These are phyloP conservation scores for Misgurnus anguillicaudatus DNA, from an alignment of 2,113 vertebrate genomes.

Conservation along the genomic window DNA sequence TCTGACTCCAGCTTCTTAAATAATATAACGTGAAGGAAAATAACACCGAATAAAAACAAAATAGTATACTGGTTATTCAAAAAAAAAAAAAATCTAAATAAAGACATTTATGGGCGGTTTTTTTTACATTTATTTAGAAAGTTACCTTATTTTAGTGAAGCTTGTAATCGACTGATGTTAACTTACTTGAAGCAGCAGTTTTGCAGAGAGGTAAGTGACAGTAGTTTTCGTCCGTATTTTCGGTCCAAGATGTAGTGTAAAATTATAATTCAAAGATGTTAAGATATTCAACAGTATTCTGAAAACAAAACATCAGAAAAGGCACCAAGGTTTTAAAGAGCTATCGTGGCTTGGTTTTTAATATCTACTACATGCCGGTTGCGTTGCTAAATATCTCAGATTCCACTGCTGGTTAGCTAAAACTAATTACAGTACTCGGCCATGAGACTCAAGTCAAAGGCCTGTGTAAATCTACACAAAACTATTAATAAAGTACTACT, in stretches of 20 bases:
- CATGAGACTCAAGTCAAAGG: background rate
- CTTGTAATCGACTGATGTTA: background rate
- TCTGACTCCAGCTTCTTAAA: no score
- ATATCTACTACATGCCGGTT: background rate
- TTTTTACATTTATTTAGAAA: background rate
- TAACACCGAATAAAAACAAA: background rate
- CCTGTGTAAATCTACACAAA: background rate
- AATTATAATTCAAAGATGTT: background rate
- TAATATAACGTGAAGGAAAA: background rate
- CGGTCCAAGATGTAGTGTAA: background rate
- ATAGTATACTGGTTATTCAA: background rate
- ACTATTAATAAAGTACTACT: background rate
- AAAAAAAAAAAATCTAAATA: background rate
- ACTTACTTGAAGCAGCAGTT: constrained; percentile 1
- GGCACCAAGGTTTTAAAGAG: background rate
- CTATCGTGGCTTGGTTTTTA: background rate
- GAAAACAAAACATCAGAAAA: background rate
- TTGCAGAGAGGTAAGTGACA: background rate
- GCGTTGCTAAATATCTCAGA: background rate
- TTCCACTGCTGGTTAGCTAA: background rate
- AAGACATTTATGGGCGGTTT: background rate
- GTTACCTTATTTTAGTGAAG: background rate
- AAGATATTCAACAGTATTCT: background rate
- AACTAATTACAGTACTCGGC: background rate
- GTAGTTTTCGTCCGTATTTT: background rate